These are phyloP conservation scores for Syngnathus typhle DNA, from an alignment of 2,113 vertebrate genomes.

Conservation along the genomic window DNA sequence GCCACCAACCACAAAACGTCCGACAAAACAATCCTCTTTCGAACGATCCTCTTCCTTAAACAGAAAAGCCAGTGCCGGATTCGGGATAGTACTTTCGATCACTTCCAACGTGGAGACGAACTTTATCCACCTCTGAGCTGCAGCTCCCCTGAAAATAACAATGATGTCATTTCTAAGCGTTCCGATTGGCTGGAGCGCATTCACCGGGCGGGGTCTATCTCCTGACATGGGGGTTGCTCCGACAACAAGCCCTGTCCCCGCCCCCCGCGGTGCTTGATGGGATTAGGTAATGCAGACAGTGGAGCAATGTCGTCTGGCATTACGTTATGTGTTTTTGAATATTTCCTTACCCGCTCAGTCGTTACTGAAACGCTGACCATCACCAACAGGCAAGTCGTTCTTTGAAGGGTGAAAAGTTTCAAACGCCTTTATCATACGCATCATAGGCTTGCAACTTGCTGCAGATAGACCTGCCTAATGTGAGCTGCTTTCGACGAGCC, in stretches of 20 bases:
- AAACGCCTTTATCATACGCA: background rate
- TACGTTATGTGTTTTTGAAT: slow-evolving; percentile 88
- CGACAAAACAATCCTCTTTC: slow-evolving; percentile 5
- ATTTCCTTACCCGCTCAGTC: slow-evolving; percentile 76
- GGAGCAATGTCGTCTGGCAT: slow-evolving; percentile 87
- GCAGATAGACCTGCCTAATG: slow-evolving; percentile 22
- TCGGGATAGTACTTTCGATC: slow-evolving; percentile 77
- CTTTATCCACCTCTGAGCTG: slow-evolving; percentile 88
- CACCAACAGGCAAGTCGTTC: background rate
- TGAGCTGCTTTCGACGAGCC: slow-evolving; percentile 64
- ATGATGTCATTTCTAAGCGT: slow-evolving; percentile 88
- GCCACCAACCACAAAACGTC: slow-evolving; percentile 8
- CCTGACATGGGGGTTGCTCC: slow-evolving; percentile 74
- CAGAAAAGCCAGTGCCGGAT: slow-evolving; percentile 31
- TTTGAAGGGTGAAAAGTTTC: background rate
- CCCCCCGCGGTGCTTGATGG: slow-evolving; percentile 81
- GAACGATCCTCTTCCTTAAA: slow-evolving; percentile 5
- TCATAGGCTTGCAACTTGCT: background rate
- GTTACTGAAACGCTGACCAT: slow-evolving; percentile 15
- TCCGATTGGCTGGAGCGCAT: slow-evolving; percentile 74
- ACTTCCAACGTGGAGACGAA: slow-evolving; percentile 85
- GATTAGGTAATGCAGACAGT: slow-evolving; percentile 90
- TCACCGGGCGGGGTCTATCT: slow-evolving; percentile 51
- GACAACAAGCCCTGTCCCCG: slow-evolving; percentile 68
- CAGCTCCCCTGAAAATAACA: slow-evolving; percentile 92